phyloP scores from a whole-genome alignment of 2,113 vertebrate species.

The Paradoxurus hermaphroditus region DNA sequence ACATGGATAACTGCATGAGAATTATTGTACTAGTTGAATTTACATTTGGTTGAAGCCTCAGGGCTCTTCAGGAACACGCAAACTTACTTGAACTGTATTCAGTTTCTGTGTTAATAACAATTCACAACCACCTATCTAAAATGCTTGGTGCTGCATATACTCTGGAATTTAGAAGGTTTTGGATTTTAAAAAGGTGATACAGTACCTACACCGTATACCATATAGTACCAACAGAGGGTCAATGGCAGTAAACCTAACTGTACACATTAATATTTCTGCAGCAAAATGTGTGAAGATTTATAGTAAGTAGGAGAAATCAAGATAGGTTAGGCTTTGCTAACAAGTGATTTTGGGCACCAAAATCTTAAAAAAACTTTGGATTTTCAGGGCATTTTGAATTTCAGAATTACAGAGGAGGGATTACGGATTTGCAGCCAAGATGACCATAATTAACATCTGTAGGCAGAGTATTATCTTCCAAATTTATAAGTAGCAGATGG shows the following conservation, averaged over 20 bases:
- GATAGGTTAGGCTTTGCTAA: neutral
- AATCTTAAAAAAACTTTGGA: neutral
- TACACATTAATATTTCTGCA: neutral
- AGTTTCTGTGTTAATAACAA: neutral
- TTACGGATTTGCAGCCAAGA: neutral
- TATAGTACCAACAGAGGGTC: neutral
- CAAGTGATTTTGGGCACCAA: neutral
- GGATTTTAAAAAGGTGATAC: neutral
- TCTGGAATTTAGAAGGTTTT: neutral
- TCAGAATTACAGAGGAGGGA: neutral
- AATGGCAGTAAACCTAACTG: neutral
- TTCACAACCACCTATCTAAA: neutral
- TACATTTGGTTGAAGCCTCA: neutral
- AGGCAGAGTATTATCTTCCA: neutral
- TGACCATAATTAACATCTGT: neutral
- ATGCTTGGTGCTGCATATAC: neutral
- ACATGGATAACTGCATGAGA: neutral
- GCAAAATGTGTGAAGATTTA: neutral
- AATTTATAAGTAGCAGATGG: neutral
- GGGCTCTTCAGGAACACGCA: neutral
- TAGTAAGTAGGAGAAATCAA: neutral
- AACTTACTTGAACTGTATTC: neutral
- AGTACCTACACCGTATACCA: neutral
- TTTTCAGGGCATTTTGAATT: neutral
- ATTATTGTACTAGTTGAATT: neutral